Conservation (phyloP, 2,888 invertebrate genomes). For the Syrista parreyssii region DNA sequence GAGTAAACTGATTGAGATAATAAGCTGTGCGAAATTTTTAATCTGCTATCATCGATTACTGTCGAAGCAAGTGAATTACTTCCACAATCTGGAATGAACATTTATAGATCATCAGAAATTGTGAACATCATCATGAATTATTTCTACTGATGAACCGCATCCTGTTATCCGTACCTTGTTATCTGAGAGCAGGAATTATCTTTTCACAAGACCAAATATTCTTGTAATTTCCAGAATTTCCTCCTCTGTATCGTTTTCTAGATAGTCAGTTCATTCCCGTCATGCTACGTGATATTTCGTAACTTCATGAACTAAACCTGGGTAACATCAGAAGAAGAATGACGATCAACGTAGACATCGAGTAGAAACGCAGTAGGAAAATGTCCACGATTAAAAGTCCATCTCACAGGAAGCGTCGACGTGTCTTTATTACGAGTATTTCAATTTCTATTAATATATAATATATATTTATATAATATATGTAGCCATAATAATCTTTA, state of each 20-base stretch:
- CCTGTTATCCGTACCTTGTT: not conserved
- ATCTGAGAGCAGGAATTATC: not conserved
- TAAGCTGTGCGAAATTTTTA: not conserved
- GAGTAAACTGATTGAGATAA: not conserved
- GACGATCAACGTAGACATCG: no score
- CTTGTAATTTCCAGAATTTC: no score
- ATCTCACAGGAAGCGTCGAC: slow-evolving; percentile 57
- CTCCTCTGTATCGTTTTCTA: no score
- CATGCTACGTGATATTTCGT: no score
- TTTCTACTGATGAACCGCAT: not conserved
- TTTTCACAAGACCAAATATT: no score
- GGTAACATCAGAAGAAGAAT: no score
- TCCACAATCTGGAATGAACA: not conserved
- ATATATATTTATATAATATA: slow-evolving; percentile 61
- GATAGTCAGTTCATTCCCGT: no score
- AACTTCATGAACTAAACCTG: no score
- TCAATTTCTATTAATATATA: slow-evolving; percentile 63
- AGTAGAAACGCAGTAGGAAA: no score
- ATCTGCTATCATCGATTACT: not conserved
- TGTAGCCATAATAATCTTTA: slow-evolving; percentile 63
- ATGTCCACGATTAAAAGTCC: not conserved
- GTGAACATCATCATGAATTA: not conserved
- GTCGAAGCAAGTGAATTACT: not conserved
- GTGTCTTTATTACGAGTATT: slow-evolving; percentile 64
- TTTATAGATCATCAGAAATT: not conserved